Conservation (phyloP, 2,888 invertebrate genomes). For the Leucania comma region DNA sequence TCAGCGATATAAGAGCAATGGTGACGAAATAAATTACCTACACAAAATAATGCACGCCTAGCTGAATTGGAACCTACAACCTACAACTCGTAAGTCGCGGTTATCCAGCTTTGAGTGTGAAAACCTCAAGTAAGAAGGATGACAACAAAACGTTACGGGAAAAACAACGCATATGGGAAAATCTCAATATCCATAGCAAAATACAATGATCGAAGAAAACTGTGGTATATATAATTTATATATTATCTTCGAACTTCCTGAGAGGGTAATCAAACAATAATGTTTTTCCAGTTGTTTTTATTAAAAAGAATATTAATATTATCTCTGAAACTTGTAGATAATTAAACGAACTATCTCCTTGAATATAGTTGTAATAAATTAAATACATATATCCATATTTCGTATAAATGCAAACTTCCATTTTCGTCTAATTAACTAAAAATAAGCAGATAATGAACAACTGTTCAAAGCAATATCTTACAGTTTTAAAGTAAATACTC, state of each 20-base stretch:
- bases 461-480: conserved; percentile 17
- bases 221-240: not conserved
- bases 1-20: too few species aligned
- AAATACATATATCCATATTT: conserved; percentile 4
- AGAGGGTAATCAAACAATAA: conserved; percentile 4
- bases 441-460: conserved; percentile 5
- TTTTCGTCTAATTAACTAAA: conserved; percentile 6
- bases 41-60: too few species aligned
- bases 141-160: too few species aligned
- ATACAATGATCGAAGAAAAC: not conserved
- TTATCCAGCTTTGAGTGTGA: not conserved
- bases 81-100: too few species aligned
- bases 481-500: conserved; percentile 4
- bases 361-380: conserved; percentile 2
- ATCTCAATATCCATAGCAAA: too few species aligned
- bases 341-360: conserved; percentile 15
- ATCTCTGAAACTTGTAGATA: conserved; percentile 2
- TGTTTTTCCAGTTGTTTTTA: conserved; percentile 20
- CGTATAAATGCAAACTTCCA: not conserved
- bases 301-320: not conserved
- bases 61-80: too few species aligned
- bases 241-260: not conserved
- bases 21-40: too few species aligned
- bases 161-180: too few species aligned
- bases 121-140: too few species aligned